Evolutionary conservation across 2,888 invertebrate genomes (phyloP), one percentile per base, ranked within the genome.

Genomic region (Heliconius ismenius): DNA sequence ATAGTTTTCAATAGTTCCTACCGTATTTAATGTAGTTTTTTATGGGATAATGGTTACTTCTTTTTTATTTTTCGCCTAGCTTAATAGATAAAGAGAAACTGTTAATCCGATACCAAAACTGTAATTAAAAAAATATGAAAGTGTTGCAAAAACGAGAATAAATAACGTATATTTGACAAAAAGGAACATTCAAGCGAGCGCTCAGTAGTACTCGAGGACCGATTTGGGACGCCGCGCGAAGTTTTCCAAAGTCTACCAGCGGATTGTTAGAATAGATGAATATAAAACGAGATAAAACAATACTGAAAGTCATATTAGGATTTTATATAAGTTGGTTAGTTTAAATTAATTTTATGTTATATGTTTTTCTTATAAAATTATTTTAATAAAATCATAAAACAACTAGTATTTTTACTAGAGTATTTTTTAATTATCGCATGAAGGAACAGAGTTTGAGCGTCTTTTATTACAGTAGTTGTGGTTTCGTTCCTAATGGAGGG

Each of bases 181-280:
- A 84, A 85, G 83, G 84, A 84, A 84, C 84, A 84, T 83, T 84
- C 83, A 86, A 86, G 83, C 73, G 76, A 84, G 84, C 84, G 84
- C 86, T 85, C 83, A 82, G 83, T 87, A 86, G 85, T 89, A 88
- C 88, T 87, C 86, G 84, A 80, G 83, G 84, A 85, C 84, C 85
- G 86, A 82, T 83, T 82, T 80, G 78, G 81, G 83, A 81, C 81
- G 80, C 80, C 82, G 65, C 81, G 82, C 83, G 81, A 83, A 82
- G 85, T 83, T 83, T 82, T 78, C 77, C 79, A 63, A 79, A 77
- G 81, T 81, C 76, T 81, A 80, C 78, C 76, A 76, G 75, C 80
- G 80, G 83, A 83, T 81, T 84, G 82, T 82, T 81, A 82, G 84
- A 85, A 83, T 84, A 82, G 82, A 81, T 83, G 82, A 84, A 81